A percentile compares a stretch with the other conserved stretches of the same genome.
These are phyloP conservation scores for Ganaspis brasiliensis DNA, from an alignment of 2,888 invertebrate genomes.

Conservation along the genomic window DNA sequence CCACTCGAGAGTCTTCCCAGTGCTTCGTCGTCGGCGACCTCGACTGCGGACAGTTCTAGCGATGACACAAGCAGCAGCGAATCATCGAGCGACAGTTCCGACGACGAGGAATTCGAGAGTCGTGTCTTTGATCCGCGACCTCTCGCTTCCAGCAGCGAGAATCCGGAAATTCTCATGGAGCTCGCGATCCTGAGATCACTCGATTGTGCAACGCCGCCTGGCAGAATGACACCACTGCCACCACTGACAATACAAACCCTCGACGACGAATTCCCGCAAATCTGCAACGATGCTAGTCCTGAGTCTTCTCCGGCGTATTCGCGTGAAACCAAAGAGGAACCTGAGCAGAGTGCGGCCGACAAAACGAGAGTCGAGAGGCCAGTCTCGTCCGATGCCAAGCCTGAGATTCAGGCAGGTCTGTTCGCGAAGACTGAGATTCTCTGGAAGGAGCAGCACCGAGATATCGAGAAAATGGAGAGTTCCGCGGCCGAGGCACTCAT, in stretches of 20 bases:
- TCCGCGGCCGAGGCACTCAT: constrained; percentile 79
- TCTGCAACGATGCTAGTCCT: constrained; percentile 72
- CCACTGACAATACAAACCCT: constrained; percentile 65
- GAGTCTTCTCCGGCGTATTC: constrained; percentile 61
- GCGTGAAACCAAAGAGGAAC: constrained; percentile 62
- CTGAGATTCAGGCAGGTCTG: constrained; percentile 8
- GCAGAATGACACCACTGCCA: constrained; percentile 74
- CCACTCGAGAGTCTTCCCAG: constrained; percentile 69
- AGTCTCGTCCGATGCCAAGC: constrained; percentile 51
- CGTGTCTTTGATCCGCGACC: constrained; percentile 71
- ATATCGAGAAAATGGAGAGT: constrained; percentile 77
- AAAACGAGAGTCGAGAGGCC: constrained; percentile 54
- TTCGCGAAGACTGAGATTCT: constrained; percentile 10
- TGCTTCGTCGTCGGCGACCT: constrained; percentile 71
- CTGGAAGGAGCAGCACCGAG: constrained; percentile 67
- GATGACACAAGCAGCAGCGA: constrained; percentile 74
- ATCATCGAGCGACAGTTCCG: constrained; percentile 74
- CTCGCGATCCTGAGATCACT: constrained; percentile 76
- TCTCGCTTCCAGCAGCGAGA: constrained; percentile 74
- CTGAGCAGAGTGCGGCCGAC: constrained; percentile 41
- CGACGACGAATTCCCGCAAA: constrained; percentile 73
- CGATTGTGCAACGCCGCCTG: constrained; percentile 74
- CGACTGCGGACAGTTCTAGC: constrained; percentile 64
- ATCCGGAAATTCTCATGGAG: constrained; percentile 77
- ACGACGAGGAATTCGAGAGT: constrained; percentile 74